A percentile compares a stretch with the other conserved stretches of the same genome.
Evolutionary conservation across 2,797 vertebrate species (phyloP).

Genomic region (Alectoris magna): DNA sequence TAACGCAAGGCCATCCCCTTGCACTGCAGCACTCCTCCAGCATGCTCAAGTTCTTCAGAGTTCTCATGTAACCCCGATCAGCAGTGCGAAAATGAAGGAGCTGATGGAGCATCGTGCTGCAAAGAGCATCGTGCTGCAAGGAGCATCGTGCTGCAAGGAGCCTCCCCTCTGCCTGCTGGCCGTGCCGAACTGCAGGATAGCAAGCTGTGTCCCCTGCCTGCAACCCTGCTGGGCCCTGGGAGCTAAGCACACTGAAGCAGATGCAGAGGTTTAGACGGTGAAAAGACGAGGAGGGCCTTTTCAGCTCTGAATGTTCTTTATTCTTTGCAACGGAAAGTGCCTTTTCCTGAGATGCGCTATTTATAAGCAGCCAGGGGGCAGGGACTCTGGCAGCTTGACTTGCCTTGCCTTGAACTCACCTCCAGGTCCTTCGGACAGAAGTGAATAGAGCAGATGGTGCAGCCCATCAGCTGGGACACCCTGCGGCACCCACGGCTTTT

Average conservation of each 20-base stretch:
- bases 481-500: not conserved
- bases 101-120: not conserved
- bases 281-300: not conserved
- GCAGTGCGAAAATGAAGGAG: not conserved
- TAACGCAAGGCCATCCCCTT: not conserved
- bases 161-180: not conserved
- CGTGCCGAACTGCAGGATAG: not conserved
- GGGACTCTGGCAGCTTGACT: conserved; percentile 21
- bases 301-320: conserved; percentile 53
- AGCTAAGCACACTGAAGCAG: not conserved
- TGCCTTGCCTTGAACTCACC: conserved; percentile 11
- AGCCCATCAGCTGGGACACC: not conserved
- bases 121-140: rapidly evolving
- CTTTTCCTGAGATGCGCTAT: conserved; percentile 72
- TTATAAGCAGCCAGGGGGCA: conserved; percentile 61
- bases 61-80: not conserved
- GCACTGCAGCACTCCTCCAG: not conserved
- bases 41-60: not conserved
- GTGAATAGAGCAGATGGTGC: not conserved
- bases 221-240: not conserved
- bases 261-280: not conserved
- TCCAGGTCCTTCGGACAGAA: not conserved
- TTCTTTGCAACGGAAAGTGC: conserved; percentile 64
- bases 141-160: not conserved
- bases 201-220: not conserved